Evolutionary conservation across 2,113 vertebrate species (phyloP), one percentile per base, ranked within the genome.

Genomic region (Enhydra lutris): DNA sequence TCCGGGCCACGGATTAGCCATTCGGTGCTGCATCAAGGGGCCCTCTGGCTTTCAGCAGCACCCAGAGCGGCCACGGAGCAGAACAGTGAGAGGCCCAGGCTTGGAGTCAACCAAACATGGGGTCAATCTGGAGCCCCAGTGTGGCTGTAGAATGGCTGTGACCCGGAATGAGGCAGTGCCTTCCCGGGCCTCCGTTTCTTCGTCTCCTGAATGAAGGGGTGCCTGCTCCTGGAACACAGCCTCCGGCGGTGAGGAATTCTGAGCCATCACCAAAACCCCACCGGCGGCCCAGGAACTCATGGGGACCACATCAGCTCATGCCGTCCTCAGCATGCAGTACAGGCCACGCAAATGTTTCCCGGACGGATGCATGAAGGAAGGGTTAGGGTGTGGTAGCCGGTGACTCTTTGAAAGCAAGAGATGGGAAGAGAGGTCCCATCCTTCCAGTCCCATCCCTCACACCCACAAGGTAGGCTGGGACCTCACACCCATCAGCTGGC

Each of bases 391-490:
- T 18, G 52, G 31, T 14, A 21, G 11, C 23, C 1, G 15, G 34
- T 7, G 39, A 59, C 52, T 45, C 45, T 47, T 57, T 9, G 74
- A 36, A 34, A 26, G 67, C 24, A 13, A 1, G 13, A 24, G 8
- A n/a, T 42, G 47, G n/a, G 12, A 24, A 63, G 69, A 74, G 69
- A 36, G 4, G 6, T 29, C 69, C 45, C 69, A 4, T 24, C n/a
- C 20, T n/a, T 36, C 29, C 13, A 1, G 2, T 0, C 13, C 11
- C 26, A 12, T 34, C 20, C 9, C 42, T 50, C 55, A 24, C 12
- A 15, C 24, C 74, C 50, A 12, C 20, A 42, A 21, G 20, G 29
- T 36, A 71, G 17, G 26, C 24, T 47, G 23, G 36, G 18, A 0
- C 17, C 31, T 47, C 57, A 20, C 57, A 73, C 36, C 59, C 14